These are phyloP conservation scores for Phyllotis vaccarum DNA, from an alignment of 2,797 vertebrate genomes.

Conservation along the genomic window DNA sequence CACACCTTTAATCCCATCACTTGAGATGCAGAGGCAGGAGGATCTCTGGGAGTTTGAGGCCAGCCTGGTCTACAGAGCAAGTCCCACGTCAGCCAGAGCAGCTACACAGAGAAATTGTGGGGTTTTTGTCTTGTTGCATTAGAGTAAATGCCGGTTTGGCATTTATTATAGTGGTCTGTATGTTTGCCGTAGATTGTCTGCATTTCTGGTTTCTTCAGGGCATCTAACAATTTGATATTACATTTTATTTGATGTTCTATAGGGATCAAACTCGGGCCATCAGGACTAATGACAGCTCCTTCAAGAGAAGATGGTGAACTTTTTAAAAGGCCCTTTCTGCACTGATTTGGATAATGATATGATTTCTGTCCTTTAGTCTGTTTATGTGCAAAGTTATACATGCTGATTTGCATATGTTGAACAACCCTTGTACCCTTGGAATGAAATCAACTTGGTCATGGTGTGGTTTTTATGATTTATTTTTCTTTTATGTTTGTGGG, in stretches of 20 bases:
- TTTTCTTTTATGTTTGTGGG: neutral
- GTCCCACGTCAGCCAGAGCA: neutral
- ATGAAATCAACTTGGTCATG: neutral
- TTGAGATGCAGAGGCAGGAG: neutral
- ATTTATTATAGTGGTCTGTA: neutral
- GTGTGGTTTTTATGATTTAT: neutral
- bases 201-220: neutral
- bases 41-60: neutral
- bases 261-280: neutral
- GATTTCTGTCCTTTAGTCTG: neutral
- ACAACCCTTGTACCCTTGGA: neutral
- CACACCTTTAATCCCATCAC: neutral
- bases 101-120: neutral
- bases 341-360: neutral
- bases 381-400: neutral
- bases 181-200: neutral
- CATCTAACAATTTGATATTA: neutral
- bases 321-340: neutral
- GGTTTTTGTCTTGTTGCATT: neutral
- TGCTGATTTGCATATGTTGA: neutral
- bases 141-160: neutral
- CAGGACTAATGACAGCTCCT: neutral
- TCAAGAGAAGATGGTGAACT: neutral
- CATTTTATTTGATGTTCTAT: neutral
- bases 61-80: neutral